Conservation (phyloP, 2,888 invertebrate genomes). For the Aproaerema taeniolella region DNA sequence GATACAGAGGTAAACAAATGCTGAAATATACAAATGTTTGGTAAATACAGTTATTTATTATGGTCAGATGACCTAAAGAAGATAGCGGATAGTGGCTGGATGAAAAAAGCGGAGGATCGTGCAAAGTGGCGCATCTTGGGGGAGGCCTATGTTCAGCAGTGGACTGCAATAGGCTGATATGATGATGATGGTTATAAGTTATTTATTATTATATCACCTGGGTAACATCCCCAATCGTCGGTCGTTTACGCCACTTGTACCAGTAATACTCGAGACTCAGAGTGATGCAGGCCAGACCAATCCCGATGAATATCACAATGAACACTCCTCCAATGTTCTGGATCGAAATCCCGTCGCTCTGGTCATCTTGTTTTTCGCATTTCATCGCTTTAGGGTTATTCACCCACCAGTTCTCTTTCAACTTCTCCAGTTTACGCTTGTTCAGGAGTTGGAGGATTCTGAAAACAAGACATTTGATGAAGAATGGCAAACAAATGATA, state of each 20-base stretch:
- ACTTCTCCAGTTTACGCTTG: conserved; percentile 91
- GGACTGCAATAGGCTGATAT: no score
- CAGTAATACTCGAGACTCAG: conserved; percentile 96
- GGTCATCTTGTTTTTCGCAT: conserved; percentile 93
- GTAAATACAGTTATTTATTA: no score
- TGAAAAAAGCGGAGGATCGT: no score
- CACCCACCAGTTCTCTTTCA: conserved; percentile 98
- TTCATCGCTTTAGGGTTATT: conserved; percentile 86
- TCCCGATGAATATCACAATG: conserved; percentile 97
- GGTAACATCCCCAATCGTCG: conserved; percentile 78
- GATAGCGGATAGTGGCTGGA: no score
- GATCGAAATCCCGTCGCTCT: conserved; percentile 97
- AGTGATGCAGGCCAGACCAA: conserved; percentile 93
- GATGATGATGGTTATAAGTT: no score
- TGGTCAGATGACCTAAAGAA: no score
- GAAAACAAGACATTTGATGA: conserved; percentile 21
- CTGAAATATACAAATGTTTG: no score
- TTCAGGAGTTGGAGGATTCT: conserved; percentile 96
- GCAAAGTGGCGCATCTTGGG: no score
- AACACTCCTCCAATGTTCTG: conserved; percentile 99
- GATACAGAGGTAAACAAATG: no score
- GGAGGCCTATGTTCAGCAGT: no score
- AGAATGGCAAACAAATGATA: neutral
- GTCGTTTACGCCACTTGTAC: conserved; percentile 86
- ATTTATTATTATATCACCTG: no score